Conservation (phyloP, 2,797 vertebrate genomes). For the Enteromius anoplus region DNA sequence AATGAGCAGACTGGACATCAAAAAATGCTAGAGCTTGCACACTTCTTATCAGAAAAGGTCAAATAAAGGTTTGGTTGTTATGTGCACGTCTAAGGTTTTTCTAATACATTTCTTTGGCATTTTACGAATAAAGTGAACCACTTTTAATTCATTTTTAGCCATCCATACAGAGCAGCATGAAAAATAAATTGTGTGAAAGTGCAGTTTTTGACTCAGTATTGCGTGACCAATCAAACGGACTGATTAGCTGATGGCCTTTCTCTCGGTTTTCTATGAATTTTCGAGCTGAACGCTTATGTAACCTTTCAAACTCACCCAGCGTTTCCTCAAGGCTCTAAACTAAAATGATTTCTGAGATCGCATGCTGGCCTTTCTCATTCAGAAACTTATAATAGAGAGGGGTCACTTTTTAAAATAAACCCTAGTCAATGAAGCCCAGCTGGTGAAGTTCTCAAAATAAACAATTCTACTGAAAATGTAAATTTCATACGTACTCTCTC, state of each 20-base stretch:
- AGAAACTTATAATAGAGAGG: background rate
- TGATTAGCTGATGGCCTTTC: slow-evolving; percentile 20
- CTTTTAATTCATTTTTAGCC: background rate
- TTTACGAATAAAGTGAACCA: background rate
- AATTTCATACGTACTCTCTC: background rate
- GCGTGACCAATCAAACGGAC: slow-evolving; percentile 12
- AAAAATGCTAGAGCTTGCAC: no score
- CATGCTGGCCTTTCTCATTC: slow-evolving; percentile 13
- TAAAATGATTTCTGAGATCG: slow-evolving; percentile 15
- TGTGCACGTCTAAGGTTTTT: no score
- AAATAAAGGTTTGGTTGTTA: no score
- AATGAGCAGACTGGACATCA: no score
- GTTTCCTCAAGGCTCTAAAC: slow-evolving; percentile 8
- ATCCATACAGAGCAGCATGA: background rate
- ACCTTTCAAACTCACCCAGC: background rate
- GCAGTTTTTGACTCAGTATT: slow-evolving; percentile 6
- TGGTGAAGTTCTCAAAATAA: background rate
- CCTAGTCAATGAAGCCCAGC: background rate
- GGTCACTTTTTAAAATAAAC: background rate
- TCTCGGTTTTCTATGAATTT: background rate
- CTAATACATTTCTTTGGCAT: no score
- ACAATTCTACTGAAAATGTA: background rate
- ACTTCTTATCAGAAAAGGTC: no score
- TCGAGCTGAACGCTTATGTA: slow-evolving; percentile 10
- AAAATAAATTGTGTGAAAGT: slow-evolving; percentile 1